Conservation (phyloP, 2,888 invertebrate genomes). For the Notodonta dromedarius region DNA sequence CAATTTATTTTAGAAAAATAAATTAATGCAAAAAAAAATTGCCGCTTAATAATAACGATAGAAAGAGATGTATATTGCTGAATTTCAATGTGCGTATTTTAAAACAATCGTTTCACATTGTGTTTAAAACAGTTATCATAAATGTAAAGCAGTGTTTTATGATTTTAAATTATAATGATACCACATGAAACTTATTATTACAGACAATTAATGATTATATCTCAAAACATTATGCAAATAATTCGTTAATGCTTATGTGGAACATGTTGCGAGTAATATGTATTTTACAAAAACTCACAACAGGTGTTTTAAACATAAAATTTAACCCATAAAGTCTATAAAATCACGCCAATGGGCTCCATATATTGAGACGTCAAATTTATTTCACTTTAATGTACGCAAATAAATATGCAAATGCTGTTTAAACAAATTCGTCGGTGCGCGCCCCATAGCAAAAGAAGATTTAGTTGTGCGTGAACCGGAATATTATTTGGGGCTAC, state of each 20-base stretch:
- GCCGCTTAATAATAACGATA: too few relatives aligned
- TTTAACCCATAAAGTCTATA: conserved; percentile 21
- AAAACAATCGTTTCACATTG: too few relatives aligned
- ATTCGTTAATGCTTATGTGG: too few relatives aligned
- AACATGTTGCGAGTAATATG: too few relatives aligned
- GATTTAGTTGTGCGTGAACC: conserved; percentile 42
- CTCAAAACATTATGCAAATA: too few relatives aligned
- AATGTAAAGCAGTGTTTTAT: too few relatives aligned
- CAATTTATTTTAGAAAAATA: background rate
- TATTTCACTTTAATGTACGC: conserved; percentile 72
- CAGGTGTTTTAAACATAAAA: conserved; percentile 40
- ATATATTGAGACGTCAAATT: conserved; percentile 63
- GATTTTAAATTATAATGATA: too few relatives aligned
- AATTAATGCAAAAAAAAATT: background rate
- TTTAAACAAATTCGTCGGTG: conserved; percentile 33
- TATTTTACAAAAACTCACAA: conserved; percentile 7
- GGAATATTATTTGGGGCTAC: conserved; percentile 35
- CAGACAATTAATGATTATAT: too few relatives aligned
- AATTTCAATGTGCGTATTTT: too few relatives aligned
- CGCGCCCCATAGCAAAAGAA: conserved; percentile 38
- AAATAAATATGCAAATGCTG: conserved; percentile 67
- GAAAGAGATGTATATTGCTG: too few relatives aligned
- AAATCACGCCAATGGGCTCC: conserved; percentile 5
- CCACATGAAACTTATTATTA: too few relatives aligned
- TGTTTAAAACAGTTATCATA: too few relatives aligned